Evolutionary conservation across 2,113 vertebrate species (phyloP).

Genomic region (Peromyscus maniculatus): DNA sequence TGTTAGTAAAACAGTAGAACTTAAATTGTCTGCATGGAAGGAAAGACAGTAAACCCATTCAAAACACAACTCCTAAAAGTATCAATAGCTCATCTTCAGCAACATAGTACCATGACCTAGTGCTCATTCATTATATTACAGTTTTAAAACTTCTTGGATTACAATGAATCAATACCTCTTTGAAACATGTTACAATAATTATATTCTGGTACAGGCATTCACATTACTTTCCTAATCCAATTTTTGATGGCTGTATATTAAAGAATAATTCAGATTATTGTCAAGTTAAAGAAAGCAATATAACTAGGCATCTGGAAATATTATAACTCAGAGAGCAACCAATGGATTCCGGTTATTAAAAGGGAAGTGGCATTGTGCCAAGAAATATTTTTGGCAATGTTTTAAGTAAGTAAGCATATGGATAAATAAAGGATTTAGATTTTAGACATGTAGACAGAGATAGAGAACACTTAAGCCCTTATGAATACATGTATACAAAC

Average conservation of each 20-base stretch:
- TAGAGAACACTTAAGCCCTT: neutral
- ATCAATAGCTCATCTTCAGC: neutral
- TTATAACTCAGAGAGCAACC: neutral
- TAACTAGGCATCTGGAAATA: neutral
- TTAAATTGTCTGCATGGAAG: neutral
- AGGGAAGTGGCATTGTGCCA: neutral
- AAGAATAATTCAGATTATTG: neutral
- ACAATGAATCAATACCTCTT: neutral
- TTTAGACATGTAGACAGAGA: neutral
- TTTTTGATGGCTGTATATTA: neutral
- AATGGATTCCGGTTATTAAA: neutral
- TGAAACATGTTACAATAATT: neutral
- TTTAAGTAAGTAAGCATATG: neutral
- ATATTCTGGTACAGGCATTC: neutral
- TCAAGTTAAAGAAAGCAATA: neutral
- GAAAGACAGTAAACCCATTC: neutral
- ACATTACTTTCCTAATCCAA: neutral
- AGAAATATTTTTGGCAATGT: neutral
- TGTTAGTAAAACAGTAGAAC: neutral
- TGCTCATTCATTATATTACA: neutral
- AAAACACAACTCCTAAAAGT: neutral
- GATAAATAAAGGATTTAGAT: neutral
- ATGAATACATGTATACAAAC: neutral
- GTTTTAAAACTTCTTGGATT: neutral
- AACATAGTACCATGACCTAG: neutral